A percentile compares a stretch with the other conserved stretches of the same genome.
Conservation (phyloP, 1,140 invertebrate genomes). For the Atta cephalotes region DNA sequence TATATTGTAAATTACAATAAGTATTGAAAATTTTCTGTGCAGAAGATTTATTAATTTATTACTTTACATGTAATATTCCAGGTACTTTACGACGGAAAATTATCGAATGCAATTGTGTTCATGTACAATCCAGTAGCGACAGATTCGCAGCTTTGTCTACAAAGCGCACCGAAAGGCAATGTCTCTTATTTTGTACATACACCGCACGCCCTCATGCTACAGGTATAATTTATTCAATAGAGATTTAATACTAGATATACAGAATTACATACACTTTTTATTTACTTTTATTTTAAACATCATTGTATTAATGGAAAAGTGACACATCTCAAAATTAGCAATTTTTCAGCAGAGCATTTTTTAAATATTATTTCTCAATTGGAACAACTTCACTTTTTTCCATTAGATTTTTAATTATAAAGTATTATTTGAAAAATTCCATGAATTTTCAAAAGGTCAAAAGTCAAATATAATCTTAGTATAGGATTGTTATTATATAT, state of each 20-base stretch:
- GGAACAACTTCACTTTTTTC: too few relatives aligned
- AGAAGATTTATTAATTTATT: neutral
- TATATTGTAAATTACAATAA: neutral
- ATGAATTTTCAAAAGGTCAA: too few relatives aligned
- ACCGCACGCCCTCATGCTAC: conserved; percentile 99
- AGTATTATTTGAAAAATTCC: too few relatives aligned
- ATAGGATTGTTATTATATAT: too few relatives aligned
- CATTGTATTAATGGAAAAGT: too few relatives aligned
- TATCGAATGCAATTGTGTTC: conserved; percentile 98
- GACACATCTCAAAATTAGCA: too few relatives aligned
- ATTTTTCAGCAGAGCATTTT: too few relatives aligned
- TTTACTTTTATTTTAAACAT: neutral
- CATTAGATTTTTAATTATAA: too few relatives aligned
- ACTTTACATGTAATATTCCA: conserved; percentile 83
- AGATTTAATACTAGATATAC: neutral
- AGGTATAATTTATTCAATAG: conserved; percentile 88
- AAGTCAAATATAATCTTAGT: too few relatives aligned
- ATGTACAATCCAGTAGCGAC: conserved; percentile 99
- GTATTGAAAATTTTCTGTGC: neutral
- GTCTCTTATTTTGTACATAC: conserved; percentile 99
- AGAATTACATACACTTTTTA: neutral
- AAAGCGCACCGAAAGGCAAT: conserved; percentile 98
- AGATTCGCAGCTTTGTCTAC: conserved; percentile 98
- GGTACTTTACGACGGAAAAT: conserved; percentile 99
- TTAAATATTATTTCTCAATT: too few relatives aligned